Base-by-base conservation (phyloP, 1,140 invertebrate genomes). In the Zaprionus camerounensis region DNA sequence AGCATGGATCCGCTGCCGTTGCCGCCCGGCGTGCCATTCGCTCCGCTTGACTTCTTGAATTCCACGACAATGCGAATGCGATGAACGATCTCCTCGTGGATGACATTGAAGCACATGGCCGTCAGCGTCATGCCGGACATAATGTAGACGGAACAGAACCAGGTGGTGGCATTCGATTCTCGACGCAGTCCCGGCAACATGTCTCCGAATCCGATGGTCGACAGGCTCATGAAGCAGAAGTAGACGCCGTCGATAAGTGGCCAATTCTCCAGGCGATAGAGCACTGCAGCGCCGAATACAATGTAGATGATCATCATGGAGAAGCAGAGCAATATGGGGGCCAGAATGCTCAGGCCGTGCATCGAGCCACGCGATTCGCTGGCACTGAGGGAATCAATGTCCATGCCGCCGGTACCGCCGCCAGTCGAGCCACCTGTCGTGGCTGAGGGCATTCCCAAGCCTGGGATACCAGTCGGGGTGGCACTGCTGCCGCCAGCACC, bases 101-200 rank as follows among this genome's bases (percentile, higher is more conserved):
- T 96, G 36, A 99, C 96, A 92, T 99, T 99, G 94, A 99, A 99
- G 81, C 98, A 99, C 98, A 99, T 99, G 31, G 98, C 98, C n/a
- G 98, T 98, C 38, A 99, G 93, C 0, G 98, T 97, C 94, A 99
- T 96, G 2, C 98, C 99, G 31, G 97, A 96, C 93, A 99, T 96
- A 68, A 99, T 97, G 93, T 99, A 99, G 76, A 99, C 95, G 49
- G 98, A 98, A 93, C 97, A 98, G 92, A 98, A 97, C 97, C 97
- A 97, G 51, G 97, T 94, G 65, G 91, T 91, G 53, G 88, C 78
- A 78, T 95, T 94, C 7, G 95, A 95, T 76, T 95, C 94, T 28
- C 94, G 92, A 81, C 95, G 95, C 51, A 95, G 94, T n/a, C 96
- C 97, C 2, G 97, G 97, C 20, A 98, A 95, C 93, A 98, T 95